These are phyloP conservation scores for Daboia siamensis DNA, from an alignment of 2,113 vertebrate species.

Conservation along the genomic window DNA sequence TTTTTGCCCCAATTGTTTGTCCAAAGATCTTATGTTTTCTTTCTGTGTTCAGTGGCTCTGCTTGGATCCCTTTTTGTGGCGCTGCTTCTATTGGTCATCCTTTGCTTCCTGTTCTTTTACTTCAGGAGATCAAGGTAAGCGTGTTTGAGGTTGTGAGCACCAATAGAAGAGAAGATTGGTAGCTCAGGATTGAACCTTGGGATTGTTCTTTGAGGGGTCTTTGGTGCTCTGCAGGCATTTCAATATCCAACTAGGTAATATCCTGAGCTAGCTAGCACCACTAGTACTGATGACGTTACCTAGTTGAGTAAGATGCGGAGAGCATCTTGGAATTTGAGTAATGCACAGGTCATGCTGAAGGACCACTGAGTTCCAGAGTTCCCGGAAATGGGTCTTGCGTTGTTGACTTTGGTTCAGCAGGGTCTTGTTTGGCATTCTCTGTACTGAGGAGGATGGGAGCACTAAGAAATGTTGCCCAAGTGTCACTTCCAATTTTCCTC, in stretches of 20 bases:
- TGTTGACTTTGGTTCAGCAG: background rate
- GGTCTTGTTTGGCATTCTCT: background rate
- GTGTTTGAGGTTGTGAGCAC: background rate
- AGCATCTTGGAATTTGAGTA: background rate
- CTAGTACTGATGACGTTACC: background rate
- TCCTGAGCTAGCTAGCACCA: background rate
- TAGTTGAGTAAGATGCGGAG: background rate
- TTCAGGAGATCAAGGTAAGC: constrained; percentile 7
- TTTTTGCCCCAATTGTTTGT: background rate
- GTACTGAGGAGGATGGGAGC: background rate
- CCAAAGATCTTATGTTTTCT: background rate
- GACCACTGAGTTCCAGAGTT: background rate
- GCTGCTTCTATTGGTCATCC: constrained; percentile 19
- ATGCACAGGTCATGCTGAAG: background rate
- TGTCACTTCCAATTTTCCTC: background rate
- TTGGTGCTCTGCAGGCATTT: background rate
- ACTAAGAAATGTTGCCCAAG: no score
- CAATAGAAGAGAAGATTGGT: background rate
- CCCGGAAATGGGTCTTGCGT: background rate
- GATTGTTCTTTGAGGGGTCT: background rate
- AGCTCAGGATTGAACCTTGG: background rate
- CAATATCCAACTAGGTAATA: background rate
- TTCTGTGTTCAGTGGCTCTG: constrained; percentile 24
- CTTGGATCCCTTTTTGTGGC: constrained; percentile 4
- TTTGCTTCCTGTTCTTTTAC: constrained; percentile 22